Base-by-base conservation (phyloP, 1,140 invertebrate genomes). In the Drosophila rhopaloa region DNA sequence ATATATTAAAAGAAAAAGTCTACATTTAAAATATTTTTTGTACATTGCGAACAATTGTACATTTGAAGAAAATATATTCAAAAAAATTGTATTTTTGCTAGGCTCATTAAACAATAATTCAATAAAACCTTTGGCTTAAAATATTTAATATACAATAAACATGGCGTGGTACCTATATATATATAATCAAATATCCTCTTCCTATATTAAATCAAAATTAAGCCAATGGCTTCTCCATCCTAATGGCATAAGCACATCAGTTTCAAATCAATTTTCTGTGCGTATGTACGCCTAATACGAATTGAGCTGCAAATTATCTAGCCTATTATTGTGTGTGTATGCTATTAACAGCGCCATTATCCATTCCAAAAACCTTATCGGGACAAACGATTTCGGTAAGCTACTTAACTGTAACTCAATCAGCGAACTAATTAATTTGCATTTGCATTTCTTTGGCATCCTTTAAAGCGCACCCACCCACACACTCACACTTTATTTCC, bases 371-470 rank as follows among this genome's bases (percentile, higher is more conserved):
- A 70, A 68, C 41, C 24, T 41, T 50, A 50, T 55, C 48, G 63
- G 51, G 6, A n/a, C 38, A 47, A 67, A 48, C 29, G 53, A 48
- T 50, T 71, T 48, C 66, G 43, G 27, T 71, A 71, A 58, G 66
- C 68, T 72, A 71, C 66, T 70, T 70, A 70, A 67, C 19, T 44
- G 66, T 47, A 72, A 70, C 61, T 76, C 71, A 76, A 79, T 79
- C 65, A 53, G 51, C 27, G 44, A 47, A 76, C 59, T 88, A 82
- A 86, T 86, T 88, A 86, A 88, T 82, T 88, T 88, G 66, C 66
- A 76, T 72, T 79, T 79, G 70, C 71, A 76, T 81, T 85, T 68
- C 79, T 55, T 81, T 67, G 66, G 51, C 29, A 61, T 77, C 60
- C 51, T 51, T 60, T 47, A 19, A 41, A 44, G 24, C 46, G 16